Evolutionary conservation across 2,797 vertebrate species (phyloP).

Genomic region (Florisuga fusca): DNA sequence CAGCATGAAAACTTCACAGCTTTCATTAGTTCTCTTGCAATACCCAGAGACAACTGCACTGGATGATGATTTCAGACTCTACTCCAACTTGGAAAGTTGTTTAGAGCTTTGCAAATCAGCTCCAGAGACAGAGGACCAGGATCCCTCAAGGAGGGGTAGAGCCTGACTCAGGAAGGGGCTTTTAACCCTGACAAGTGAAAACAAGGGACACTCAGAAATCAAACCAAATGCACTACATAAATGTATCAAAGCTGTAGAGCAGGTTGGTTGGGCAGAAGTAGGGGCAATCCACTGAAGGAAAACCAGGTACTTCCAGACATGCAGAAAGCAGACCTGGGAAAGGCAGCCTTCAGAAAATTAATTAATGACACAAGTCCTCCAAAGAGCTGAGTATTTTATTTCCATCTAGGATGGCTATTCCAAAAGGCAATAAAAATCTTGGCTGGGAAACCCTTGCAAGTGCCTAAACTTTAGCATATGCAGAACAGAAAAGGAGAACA

Average conservation of each 20-base stretch:
- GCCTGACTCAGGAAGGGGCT: not conserved
- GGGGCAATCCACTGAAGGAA: not conserved
- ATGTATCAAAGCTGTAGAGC: not conserved
- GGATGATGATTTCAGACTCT: not conserved
- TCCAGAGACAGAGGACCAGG: not conserved
- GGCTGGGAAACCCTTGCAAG: constrained; percentile 16
- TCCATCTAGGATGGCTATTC: not conserved
- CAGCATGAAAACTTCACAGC: too few species aligned
- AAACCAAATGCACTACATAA: not conserved
- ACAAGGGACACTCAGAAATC: not conserved
- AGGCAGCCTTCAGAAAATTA: not conserved
- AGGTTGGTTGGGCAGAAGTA: not conserved
- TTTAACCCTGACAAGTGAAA: not conserved
- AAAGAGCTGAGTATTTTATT: not conserved
- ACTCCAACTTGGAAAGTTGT: not conserved
- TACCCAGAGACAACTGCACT: too few species aligned
- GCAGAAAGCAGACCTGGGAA: not conserved
- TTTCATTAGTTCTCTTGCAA: too few species aligned
- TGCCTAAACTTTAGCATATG: not conserved
- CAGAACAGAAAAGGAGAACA: not conserved
- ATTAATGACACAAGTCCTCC: not conserved
- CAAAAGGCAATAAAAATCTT: constrained; percentile 21
- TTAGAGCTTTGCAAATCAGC: not conserved
- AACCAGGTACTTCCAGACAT: not conserved
- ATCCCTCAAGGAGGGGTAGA: not conserved